phyloP scores from a whole-genome alignment of 1,140 invertebrate genomes.

The Calliopsis andreniformis region DNA sequence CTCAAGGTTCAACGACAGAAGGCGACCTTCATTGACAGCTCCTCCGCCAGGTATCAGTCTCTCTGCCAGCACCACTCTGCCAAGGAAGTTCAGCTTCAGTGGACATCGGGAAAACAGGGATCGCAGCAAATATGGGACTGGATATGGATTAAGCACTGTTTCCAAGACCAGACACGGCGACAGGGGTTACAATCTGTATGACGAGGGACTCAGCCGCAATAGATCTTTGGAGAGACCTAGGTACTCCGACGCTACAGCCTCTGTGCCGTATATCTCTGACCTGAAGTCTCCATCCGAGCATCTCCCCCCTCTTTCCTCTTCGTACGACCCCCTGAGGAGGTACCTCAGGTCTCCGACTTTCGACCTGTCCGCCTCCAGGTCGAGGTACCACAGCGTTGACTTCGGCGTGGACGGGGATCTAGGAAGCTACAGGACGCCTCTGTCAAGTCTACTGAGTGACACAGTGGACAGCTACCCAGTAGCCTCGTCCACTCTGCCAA shows the following conservation, averaged over 20 bases:
- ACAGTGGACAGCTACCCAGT: conserved; percentile 26
- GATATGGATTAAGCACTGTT: neutral
- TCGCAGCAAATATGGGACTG: conserved; percentile 45
- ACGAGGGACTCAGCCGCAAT: conserved; percentile 62
- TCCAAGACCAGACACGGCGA: conserved; percentile 27
- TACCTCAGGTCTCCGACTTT: conserved; percentile 70
- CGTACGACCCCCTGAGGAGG: conserved; percentile 72
- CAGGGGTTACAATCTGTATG: conserved; percentile 65
- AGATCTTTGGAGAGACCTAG: conserved; percentile 72
- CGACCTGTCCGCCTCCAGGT: conserved; percentile 57
- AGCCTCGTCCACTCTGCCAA: conserved; percentile 56
- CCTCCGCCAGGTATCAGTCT: conserved; percentile 66
- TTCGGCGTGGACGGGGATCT: conserved; percentile 63
- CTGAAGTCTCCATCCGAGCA: conserved; percentile 65
- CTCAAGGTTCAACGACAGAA: conserved; percentile 91
- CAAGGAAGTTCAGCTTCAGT: conserved; percentile 75
- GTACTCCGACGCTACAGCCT: conserved; percentile 63
- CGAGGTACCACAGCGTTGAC: conserved; percentile 72
- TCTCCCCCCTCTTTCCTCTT: conserved; percentile 46
- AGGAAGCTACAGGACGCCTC: conserved; percentile 51
- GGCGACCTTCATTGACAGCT: conserved; percentile 79
- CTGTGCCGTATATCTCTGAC: conserved; percentile 57
- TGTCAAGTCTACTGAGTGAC: conserved; percentile 46
- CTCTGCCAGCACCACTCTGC: conserved; percentile 65
- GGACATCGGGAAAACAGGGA: conserved; percentile 62